Evolutionary conservation across 2,888 invertebrate species (phyloP).

Genomic region (Oeneis ivallda): DNA sequence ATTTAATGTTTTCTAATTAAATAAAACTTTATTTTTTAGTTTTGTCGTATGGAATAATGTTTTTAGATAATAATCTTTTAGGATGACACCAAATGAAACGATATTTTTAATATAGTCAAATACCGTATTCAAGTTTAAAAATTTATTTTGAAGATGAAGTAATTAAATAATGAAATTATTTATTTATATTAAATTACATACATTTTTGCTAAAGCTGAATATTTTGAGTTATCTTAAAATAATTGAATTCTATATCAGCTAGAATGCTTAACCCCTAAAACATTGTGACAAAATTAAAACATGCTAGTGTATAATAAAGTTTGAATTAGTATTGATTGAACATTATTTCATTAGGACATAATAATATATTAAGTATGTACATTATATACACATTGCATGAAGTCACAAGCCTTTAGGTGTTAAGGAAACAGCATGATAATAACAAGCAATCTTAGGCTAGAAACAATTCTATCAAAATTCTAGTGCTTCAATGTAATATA

Average conservation of each 20-base stretch:
- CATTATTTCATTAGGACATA: constrained; percentile 4
- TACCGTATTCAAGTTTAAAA: constrained; percentile 6
- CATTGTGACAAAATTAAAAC: background rate
- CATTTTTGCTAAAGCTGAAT: background rate
- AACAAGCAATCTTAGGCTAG: constrained; percentile 8
- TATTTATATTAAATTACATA: background rate
- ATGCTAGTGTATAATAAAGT: constrained; percentile 10
- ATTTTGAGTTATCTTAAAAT: constrained; percentile 1
- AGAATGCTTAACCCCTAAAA: background rate
- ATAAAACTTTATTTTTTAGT: no score
- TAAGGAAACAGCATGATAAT: background rate
- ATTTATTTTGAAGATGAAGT: background rate
- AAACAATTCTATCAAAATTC: no score
- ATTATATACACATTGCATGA: constrained; percentile 14
- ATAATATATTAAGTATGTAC: no score
- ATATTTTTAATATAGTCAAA: no score
- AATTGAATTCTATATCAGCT: constrained; percentile 9
- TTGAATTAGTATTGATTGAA: background rate
- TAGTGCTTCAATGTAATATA: no score
- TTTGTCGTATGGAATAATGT: no score
- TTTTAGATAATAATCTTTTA: no score
- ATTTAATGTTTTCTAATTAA: no score
- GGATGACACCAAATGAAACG: no score
- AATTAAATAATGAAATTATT: background rate
- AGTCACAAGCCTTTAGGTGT: background rate